phyloP scores from a whole-genome alignment of 2,888 invertebrate species.

The Torymus tubicola region DNA sequence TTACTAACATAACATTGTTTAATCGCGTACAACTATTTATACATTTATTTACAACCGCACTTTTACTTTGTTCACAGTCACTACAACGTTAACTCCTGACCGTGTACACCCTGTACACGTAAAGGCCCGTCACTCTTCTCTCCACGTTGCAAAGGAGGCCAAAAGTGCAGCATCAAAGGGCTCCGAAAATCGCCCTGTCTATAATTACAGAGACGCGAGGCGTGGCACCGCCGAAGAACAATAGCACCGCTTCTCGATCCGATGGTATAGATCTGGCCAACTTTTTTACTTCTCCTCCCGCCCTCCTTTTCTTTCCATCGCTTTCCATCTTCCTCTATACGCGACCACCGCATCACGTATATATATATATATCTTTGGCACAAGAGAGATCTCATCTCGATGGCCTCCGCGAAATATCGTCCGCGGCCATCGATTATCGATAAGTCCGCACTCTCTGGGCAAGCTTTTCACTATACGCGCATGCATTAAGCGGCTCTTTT shows the following conservation, averaged over 20 bases:
- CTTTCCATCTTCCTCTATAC: not conserved
- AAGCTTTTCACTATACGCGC: not conserved
- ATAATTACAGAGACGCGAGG: conserved; percentile 76
- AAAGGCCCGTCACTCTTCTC: not conserved
- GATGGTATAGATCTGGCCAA: conserved; percentile 67
- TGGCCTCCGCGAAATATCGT: conserved; percentile 68
- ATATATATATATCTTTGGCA: no score
- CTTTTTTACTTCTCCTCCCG: conserved; percentile 66
- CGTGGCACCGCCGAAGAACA: conserved; percentile 74
- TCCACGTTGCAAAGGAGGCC: conserved; percentile 39
- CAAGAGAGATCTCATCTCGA: conserved; percentile 69
- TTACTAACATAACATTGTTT: no score
- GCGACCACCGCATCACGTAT: conserved; percentile 24
- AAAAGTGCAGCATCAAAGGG: conserved; percentile 69
- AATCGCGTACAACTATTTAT: no score
- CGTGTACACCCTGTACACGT: no score
- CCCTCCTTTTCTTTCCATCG: conserved; percentile 22
- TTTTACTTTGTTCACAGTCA: no score
- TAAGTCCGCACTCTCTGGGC: conserved; percentile 60
- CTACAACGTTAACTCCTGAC: no score
- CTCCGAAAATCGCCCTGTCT: conserved; percentile 70
- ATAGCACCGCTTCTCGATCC: conserved; percentile 72
- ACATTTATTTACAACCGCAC: no score
- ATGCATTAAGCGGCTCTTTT: conserved; percentile 10
- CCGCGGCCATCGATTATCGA: conserved; percentile 72